Percentiles rank a stretch among this genome's conserved stretches.
phyloP scores from a whole-genome alignment of 2,888 invertebrate genomes.

The Rhagonycha fulva region DNA sequence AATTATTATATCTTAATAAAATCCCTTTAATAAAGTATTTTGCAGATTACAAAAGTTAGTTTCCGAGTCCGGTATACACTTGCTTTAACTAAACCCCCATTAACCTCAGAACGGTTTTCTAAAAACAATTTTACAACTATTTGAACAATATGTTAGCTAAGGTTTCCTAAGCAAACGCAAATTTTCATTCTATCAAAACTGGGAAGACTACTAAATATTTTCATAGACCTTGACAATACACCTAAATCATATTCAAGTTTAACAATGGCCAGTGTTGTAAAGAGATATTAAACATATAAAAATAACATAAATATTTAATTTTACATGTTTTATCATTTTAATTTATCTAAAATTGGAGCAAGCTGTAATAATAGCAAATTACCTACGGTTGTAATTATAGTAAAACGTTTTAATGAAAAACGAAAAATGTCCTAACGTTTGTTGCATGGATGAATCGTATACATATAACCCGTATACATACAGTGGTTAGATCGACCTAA shows the following conservation, averaged over 20 bases:
- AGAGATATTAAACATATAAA: neutral
- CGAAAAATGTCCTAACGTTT: neutral
- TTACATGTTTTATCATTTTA: neutral
- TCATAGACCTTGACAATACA: slow-evolving; percentile 7
- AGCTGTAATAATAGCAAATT: neutral
- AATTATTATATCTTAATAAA: neutral
- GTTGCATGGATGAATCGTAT: neutral
- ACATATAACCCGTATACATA: too few species aligned
- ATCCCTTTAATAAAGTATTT: neutral
- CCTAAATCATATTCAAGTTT: neutral
- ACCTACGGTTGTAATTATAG: neutral
- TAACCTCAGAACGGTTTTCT: slow-evolving; percentile 17
- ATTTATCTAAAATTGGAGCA: neutral
- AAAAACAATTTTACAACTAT: slow-evolving; percentile 24
- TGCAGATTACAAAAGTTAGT: slow-evolving; percentile 4
- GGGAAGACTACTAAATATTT: slow-evolving; percentile 23
- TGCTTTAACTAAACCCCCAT: slow-evolving; percentile 12
- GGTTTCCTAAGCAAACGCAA: slow-evolving; percentile 19
- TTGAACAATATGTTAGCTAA: slow-evolving; percentile 18
- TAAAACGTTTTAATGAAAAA: neutral
- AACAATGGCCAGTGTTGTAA: neutral
- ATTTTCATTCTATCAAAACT: slow-evolving; percentile 12
- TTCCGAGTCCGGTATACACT: slow-evolving; percentile 12
- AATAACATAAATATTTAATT: neutral
- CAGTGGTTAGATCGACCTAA: too few species aligned